Base-by-base conservation (phyloP, 1,140 invertebrate genomes). In the Samia ricini region DNA sequence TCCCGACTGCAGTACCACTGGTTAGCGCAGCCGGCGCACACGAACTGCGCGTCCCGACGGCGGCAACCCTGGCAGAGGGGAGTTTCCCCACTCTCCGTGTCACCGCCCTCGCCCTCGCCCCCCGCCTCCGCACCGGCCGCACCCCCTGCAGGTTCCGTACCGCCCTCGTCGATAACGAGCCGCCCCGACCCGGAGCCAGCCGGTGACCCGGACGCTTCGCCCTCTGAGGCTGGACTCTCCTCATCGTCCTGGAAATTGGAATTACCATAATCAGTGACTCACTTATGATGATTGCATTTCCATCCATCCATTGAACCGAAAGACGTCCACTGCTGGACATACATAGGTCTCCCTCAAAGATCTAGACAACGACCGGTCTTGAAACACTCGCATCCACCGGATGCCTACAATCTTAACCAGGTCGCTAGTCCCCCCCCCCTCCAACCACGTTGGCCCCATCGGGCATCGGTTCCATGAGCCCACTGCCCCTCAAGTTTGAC, bases 1-100 rank as follows among this genome's bases (percentile, higher is more conserved):
- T 96, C 95, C 58, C 95, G 90, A 79, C 95, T 96, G 92, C 96
- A 97, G 81, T 97, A 97, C 96, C 96, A 97, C 89, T 97, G 96
- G 89, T 96, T 96, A 57, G 94, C 94, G 81, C 96, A 97, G 21
- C 95, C 95, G 59, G 95, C 95, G 83, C 96, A 97, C 21, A 97
- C 95, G 79, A 96, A 97, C 82, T 95, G 95, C 26, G 96, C 96
- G 61, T 94, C 91, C 68, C 93, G 93, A 42, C 94, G 92, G 49
- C 95, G 92, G 82, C 96, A 97, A 36, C 96, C 95, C 92, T 97
- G 96, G 88, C 96, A 97, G 67, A 93, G 88, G 19, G 94, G 94
- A 56, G 94, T 92, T 65, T 93, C 58, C 88, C 91, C 89, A 85
- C 72, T 92, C 89, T 90, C 66, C 20, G 52, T 68, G 8, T 62